These are phyloP conservation scores for Syrphus vitripennis DNA, from an alignment of 2,888 invertebrate species.

Conservation along the genomic window DNA sequence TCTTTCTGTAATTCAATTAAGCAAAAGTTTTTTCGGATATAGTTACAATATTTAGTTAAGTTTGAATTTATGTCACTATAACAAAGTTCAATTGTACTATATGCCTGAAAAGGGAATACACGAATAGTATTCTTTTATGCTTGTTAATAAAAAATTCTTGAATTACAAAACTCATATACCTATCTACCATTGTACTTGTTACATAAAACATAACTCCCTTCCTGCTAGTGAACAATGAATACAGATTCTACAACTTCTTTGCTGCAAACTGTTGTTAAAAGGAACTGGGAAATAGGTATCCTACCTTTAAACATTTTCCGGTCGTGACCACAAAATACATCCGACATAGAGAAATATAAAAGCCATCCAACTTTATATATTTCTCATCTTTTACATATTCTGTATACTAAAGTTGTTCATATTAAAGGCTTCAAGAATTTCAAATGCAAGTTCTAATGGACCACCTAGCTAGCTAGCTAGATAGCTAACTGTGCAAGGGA, in stretches of 20 bases:
- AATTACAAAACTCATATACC: not conserved
- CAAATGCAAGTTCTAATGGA: constrained; percentile 2
- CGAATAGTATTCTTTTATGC: not conserved
- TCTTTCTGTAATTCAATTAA: too few species aligned
- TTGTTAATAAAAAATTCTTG: not conserved
- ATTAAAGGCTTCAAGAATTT: constrained; percentile 10
- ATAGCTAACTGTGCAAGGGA: not conserved
- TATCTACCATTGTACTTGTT: not conserved
- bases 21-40: too few species aligned
- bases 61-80: not conserved
- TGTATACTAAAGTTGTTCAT: not conserved
- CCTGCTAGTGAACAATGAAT: constrained; percentile 9
- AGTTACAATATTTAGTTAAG: too few species aligned
- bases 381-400: not conserved
- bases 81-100: not conserved
- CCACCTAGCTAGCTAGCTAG: not conserved
- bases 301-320: constrained; percentile 48
- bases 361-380: constrained; percentile 25
- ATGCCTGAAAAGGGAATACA: too few species aligned
- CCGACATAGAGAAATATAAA: constrained; percentile 12
- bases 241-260: constrained; percentile 25
- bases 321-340: constrained; percentile 39
- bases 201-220: not conserved
- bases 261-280: not conserved
- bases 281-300: constrained; percentile 9